Conservation (phyloP, 2,797 vertebrate genomes). For the Etheostoma nigrum region DNA sequence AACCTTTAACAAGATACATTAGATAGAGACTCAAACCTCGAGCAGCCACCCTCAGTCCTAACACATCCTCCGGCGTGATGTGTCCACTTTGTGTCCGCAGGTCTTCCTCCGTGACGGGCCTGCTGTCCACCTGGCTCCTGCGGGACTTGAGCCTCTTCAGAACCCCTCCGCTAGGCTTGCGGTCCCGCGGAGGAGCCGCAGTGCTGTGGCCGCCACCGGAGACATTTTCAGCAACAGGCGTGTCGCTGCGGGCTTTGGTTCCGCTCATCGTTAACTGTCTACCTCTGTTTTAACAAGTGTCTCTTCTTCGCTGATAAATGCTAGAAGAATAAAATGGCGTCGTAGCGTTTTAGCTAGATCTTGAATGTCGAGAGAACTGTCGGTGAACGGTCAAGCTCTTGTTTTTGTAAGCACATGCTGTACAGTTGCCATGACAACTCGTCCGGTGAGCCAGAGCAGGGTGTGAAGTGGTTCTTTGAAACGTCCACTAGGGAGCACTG, state of each 20-base stretch:
- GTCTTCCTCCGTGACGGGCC: slow-evolving; percentile 88
- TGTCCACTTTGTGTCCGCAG: slow-evolving; percentile 82
- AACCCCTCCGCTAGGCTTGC: slow-evolving; percentile 83
- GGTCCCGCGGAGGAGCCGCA: slow-evolving; percentile 77
- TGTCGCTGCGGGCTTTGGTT: slow-evolving; percentile 85
- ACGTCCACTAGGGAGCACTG: slow-evolving; percentile 57
- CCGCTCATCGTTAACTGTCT: slow-evolving; percentile 77
- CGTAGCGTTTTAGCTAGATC: slow-evolving; percentile 39
- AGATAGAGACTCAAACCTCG: slow-evolving; percentile 65
- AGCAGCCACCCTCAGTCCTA: slow-evolving; percentile 87
- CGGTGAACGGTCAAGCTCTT: slow-evolving; percentile 73
- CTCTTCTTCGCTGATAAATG: slow-evolving; percentile 48
- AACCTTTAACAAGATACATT: background rate
- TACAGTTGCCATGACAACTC: slow-evolving; percentile 80
- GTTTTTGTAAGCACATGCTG: slow-evolving; percentile 77
- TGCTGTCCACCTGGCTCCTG: slow-evolving; percentile 76
- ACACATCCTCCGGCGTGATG: slow-evolving; percentile 90
- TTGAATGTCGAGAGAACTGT: slow-evolving; percentile 80
- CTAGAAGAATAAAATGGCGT: slow-evolving; percentile 79
- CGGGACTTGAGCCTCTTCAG: slow-evolving; percentile 88
- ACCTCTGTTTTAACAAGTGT: background rate
- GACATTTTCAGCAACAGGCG: slow-evolving; percentile 79
- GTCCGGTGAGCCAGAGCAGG: slow-evolving; percentile 24
- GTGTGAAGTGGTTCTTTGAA: background rate
- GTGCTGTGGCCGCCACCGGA: slow-evolving; percentile 60